Conservation (phyloP, 1,140 invertebrate species). For the Drosophila obscura region DNA sequence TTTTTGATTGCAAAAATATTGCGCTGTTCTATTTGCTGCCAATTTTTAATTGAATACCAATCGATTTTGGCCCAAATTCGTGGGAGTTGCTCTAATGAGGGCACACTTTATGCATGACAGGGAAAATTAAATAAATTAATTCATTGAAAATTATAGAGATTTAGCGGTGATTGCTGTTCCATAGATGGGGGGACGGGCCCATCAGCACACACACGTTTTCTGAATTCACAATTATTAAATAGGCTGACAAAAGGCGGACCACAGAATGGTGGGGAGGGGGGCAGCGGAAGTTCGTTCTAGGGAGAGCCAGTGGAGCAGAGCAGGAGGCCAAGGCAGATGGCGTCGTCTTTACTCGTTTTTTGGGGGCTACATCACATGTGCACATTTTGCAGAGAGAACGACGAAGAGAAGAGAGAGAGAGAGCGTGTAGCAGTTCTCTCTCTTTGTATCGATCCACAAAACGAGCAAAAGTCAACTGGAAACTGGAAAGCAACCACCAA, state of each 20-base stretch:
- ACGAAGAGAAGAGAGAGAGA: constrained; percentile 24
- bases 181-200: constrained; percentile 6
- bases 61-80: constrained; percentile 22
- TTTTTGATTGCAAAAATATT: too few relatives aligned
- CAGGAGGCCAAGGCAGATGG: constrained; percentile 24
- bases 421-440: constrained; percentile 11
- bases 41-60: not conserved
- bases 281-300: not conserved
- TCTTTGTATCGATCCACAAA: constrained; percentile 67
- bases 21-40: too few relatives aligned
- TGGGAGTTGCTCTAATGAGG: constrained; percentile 29
- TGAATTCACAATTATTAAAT: constrained; percentile 80
- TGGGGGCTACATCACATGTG: constrained; percentile 68
- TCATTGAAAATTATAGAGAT: constrained; percentile 67
- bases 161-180: constrained; percentile 52
- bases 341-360: constrained; percentile 50
- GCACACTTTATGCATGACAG: constrained; percentile 50
- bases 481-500: constrained; percentile 78
- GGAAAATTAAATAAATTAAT: constrained; percentile 73
- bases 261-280: constrained; percentile 14
- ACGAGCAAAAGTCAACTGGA: constrained; percentile 76
- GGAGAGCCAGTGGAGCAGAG: constrained; percentile 1
- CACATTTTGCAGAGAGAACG: constrained; percentile 62
- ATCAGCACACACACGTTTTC: constrained; percentile 57
- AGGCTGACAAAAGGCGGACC: constrained; percentile 61